A percentile compares a stretch with the other conserved stretches of the same genome.
Conservation (phyloP, 2,888 invertebrate genomes). For the Coelogynopora nodosa region DNA sequence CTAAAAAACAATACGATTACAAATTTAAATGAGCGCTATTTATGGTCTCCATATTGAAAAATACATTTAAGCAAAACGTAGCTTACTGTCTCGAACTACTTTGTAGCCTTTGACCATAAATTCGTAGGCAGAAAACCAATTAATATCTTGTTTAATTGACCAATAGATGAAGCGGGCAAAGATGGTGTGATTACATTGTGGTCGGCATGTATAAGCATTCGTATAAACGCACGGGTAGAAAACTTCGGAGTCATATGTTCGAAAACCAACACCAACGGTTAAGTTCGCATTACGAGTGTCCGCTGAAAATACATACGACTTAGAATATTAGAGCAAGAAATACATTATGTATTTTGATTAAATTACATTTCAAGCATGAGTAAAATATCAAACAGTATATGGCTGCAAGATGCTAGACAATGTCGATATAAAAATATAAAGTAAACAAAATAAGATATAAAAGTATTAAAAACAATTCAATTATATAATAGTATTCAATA, state of each 20-base stretch:
- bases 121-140: not conserved
- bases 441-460: no score
- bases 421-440: no score
- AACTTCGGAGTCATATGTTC: not conserved
- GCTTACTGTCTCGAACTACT: not conserved
- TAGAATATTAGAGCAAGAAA: not conserved
- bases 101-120: not conserved
- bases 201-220: not conserved
- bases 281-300: not conserved
- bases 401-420: no score
- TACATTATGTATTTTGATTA: not conserved
- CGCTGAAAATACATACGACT: no score
- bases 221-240: not conserved
- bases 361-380: not conserved
- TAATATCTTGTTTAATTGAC: not conserved
- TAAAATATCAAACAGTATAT: no score
- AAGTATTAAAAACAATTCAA: no score
- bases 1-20: not conserved
- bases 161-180: not conserved
- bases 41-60: not conserved
- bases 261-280: not conserved
- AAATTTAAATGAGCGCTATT: no score
- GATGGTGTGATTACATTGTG: not conserved
- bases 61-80: not conserved
- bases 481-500: no score